Conservation (phyloP, 2,113 vertebrate species). For the Mellivora capensis region DNA sequence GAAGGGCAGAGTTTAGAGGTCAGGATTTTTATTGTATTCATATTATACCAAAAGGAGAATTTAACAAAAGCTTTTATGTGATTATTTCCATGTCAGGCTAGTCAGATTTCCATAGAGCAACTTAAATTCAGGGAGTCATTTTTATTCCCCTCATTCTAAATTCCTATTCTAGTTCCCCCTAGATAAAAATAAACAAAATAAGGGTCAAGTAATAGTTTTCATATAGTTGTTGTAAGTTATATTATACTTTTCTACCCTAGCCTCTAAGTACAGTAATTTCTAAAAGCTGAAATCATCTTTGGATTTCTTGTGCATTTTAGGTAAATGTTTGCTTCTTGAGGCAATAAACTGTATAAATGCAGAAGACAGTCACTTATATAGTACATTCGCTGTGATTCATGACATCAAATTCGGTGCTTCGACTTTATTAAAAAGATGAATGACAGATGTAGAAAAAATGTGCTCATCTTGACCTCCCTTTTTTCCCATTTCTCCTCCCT, state of each 20-base stretch:
- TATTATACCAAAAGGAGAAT: not conserved
- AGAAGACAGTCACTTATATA: not conserved
- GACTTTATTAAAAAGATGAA: not conserved
- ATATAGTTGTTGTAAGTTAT: not conserved
- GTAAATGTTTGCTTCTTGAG: slow-evolving; percentile 20
- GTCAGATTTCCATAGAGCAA: not conserved
- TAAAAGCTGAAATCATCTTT: not conserved
- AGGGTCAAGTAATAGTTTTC: not conserved
- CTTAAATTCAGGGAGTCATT: not conserved
- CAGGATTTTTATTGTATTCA: not conserved
- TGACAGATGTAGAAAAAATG: not conserved
- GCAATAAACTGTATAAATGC: not conserved
- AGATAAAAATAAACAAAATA: not conserved
- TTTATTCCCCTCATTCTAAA: not conserved
- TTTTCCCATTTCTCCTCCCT: not conserved
- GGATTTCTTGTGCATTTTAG: not conserved
- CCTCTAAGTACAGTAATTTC: not conserved
- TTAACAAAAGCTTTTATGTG: not conserved
- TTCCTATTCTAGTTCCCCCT: not conserved
- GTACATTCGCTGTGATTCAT: not conserved
- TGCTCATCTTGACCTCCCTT: not conserved
- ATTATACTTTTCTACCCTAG: not conserved
- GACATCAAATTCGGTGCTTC: not conserved
- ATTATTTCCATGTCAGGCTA: not conserved
- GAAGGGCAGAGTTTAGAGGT: not conserved